Evolutionary conservation across 2,888 invertebrate genomes (phyloP), one percentile per base, ranked within the genome.

Genomic region (Tanypteryx hageni): DNA sequence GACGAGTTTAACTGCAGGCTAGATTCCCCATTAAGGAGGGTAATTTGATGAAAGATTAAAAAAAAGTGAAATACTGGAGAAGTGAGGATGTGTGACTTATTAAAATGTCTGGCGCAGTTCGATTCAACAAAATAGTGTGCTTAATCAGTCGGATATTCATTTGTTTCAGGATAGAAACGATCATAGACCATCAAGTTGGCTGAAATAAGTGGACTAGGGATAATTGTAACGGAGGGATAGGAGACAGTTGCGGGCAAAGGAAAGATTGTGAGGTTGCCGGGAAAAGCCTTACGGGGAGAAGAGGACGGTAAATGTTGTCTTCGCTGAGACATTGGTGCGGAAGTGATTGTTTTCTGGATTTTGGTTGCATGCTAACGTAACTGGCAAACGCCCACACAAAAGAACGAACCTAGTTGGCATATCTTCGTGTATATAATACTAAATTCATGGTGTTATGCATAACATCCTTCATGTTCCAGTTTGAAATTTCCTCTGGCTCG

Each of bases 401-500:
- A 59, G 44, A 89, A 44, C 44, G 44, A 61, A 89, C 89, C 64
- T 18, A 89, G 44, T 89, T 89, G 89, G 64, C 44, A 68, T 89
- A 89, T 89, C 89, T 89, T 89, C 89, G 44, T 89, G 89, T 89
- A 89, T 64, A 89, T 89, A 89, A 31, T 89, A 64, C 89, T 89
- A 89, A 89, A 89, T 89, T 89, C 89, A 64, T 89, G 89, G 89
- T 89, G 89, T 89, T 89, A 64, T 64, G 44, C 61, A 89, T 44
- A 64, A 64, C 61, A 89, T 89, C 89, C 68, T 89, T 89, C 89
- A 89, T 89, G 89, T 89, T 89, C 89, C 89, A 89, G 64, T 64
- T 89, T 89, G 89, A 89, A 89, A 64, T 89, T 64, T 89, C 64
- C 89, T 89, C 89, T 89, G 89, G 89, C 89, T 89, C 89, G 64